phyloP scores from a whole-genome alignment of 2,888 invertebrate species.

The Drosophila fungiperda region DNA sequence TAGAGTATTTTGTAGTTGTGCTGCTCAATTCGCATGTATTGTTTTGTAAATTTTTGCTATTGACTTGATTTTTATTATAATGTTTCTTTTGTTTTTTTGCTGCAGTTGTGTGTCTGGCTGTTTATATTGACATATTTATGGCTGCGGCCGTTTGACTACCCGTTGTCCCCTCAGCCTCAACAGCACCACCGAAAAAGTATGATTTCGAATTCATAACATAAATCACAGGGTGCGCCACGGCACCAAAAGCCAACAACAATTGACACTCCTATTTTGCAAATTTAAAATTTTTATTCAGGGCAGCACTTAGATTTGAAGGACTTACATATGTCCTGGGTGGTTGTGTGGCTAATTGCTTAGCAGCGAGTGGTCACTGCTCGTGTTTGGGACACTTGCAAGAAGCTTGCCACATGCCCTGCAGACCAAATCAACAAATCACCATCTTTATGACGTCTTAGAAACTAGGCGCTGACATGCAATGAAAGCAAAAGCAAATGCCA shows the following conservation, averaged over 20 bases:
- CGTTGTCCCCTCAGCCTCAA: neutral
- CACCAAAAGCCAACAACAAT: slow-evolving; percentile 30
- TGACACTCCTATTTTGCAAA: slow-evolving; percentile 69
- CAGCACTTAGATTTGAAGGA: slow-evolving; percentile 31
- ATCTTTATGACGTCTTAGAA: slow-evolving; percentile 45
- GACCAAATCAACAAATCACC: slow-evolving; percentile 32
- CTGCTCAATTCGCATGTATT: neutral
- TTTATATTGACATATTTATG: slow-evolving; percentile 80
- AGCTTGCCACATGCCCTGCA: slow-evolving; percentile 27
- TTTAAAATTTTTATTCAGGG: slow-evolving; percentile 49
- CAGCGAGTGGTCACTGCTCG: slow-evolving; percentile 35
- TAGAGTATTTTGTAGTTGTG: slow-evolving; percentile 25
- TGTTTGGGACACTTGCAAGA: slow-evolving; percentile 3
- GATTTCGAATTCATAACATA: slow-evolving; percentile 65
- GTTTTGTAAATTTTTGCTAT: slow-evolving; percentile 50
- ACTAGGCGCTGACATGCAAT: slow-evolving; percentile 55
- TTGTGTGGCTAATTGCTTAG: slow-evolving; percentile 41
- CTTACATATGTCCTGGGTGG: slow-evolving; percentile 51
- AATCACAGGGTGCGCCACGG: slow-evolving; percentile 72
- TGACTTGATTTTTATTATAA: slow-evolving; percentile 79
- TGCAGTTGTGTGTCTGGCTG: slow-evolving; percentile 62
- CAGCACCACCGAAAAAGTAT: slow-evolving; percentile 22
- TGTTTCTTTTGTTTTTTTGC: slow-evolving; percentile 67
- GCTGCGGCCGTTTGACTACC: slow-evolving; percentile 47
- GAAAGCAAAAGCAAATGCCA: slow-evolving; percentile 16